Base-by-base conservation (phyloP, 2,113 vertebrate genomes). In the Miniopterus natalensis region DNA sequence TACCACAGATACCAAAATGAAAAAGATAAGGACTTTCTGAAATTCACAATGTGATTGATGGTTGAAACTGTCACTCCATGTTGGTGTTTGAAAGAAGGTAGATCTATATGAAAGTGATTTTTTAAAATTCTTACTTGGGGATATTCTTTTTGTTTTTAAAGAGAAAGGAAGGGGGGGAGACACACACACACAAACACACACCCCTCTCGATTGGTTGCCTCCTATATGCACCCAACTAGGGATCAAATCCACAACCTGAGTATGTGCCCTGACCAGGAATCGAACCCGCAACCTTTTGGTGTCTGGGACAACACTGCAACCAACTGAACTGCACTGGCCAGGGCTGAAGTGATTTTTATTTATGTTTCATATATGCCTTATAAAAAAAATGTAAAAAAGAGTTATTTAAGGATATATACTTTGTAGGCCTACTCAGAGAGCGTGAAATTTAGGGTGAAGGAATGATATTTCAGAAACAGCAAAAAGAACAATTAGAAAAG, bases 1-100 rank as follows among this genome's bases (percentile, higher is more conserved):
- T 92, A 45, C 61, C 66, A 47, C 23, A 68, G 66, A 83, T 91
- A 12, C 65, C 68, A 42, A 55, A 80, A 93, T 40, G 61, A 92
- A 81, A 17, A 80, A 8, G n/a, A 65, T n/a, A 86, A 96, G 14
- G 8, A n/a, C 2, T 57, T 73, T 88, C 49, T 85, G 68, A 57
- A 92, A 87, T 51, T 47, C 17, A 42, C 5, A 80, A 5, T 83
- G 31, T 63, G 70, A 87, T 57, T 49, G 42, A 83, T 90, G 23
- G 14, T 83, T 73, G 63, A 85, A 93, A 88, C 55, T 49, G 36
- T 61, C 7, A 40, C 25, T 57, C 45, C 31, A 68, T 88, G 29
- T 85, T 95, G 63, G 80, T 85, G 36, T 95, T 94, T 75, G 71
- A 65, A 80, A 94, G 53, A 93, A 78, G n/a, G 42, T 25, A 47